Conservation (phyloP, 37 sponge, comb jelly and placozoan species). For the Eunapius fragilis region DNA sequence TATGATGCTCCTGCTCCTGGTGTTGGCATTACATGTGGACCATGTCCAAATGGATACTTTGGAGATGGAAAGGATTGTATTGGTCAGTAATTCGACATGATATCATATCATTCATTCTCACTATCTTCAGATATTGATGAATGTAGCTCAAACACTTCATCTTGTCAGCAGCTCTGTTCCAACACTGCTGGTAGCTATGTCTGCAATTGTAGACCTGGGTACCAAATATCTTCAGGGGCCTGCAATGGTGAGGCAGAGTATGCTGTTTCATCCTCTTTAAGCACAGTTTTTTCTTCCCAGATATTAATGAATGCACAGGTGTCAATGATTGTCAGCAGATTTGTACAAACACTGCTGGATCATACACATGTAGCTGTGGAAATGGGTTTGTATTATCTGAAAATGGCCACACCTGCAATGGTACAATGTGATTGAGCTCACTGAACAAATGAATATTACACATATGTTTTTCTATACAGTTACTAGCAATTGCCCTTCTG, state of each 20-base stretch:
- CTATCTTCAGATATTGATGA: slow-evolving; percentile 33
- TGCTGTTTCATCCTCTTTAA: neutral
- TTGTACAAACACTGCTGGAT: slow-evolving; percentile 24
- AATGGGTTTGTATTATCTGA: neutral
- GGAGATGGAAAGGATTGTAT: slow-evolving; percentile 26
- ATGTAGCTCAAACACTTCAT: neutral
- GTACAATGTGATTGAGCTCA: neutral
- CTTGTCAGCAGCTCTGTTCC: slow-evolving; percentile 18
- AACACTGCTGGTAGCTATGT: slow-evolving; percentile 32
- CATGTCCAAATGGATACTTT: slow-evolving; percentile 40
- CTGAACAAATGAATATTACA: neutral
- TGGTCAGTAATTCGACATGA: slow-evolving; percentile 13
- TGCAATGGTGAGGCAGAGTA: neutral
- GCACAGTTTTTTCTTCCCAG: neutral
- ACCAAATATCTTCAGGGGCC: neutral
- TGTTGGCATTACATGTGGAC: slow-evolving; percentile 37
- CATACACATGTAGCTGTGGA: slow-evolving; percentile 6
- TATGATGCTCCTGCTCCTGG: slow-evolving; percentile 39
- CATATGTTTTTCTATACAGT: neutral
- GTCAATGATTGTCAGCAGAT: slow-evolving; percentile 9
- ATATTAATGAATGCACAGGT: slow-evolving; percentile 24
- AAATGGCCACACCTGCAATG: neutral
- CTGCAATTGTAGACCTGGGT: slow-evolving; percentile 10
- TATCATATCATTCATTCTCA: slow-evolving; percentile 7
- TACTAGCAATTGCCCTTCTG: neutral